Percentiles rank a stretch among this genome's conserved stretches.
Conservation (phyloP, 2,797 vertebrate species). For the Nannoperca obscura region DNA sequence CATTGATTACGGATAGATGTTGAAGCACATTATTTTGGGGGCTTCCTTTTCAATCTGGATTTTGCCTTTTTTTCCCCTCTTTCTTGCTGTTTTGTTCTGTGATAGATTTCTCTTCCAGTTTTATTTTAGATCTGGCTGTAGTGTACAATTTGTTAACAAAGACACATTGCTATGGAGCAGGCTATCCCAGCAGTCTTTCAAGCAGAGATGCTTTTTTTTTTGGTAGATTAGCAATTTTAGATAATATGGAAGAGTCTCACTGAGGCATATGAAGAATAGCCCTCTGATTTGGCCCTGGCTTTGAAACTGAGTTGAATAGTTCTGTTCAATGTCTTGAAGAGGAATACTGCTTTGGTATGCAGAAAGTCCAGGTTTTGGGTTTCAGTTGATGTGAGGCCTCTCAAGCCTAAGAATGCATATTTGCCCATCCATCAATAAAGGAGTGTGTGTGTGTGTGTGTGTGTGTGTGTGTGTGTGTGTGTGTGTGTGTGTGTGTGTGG, state of each 20-base stretch:
- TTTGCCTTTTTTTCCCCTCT: constrained; percentile 39
- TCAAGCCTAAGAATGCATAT: constrained; percentile 80
- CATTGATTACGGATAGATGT: constrained; percentile 80
- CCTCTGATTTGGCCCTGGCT: constrained; percentile 62
- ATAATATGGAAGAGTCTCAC: constrained; percentile 52
- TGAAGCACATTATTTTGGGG: constrained; percentile 65
- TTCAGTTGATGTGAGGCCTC: constrained; percentile 78
- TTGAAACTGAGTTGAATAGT: constrained; percentile 64
- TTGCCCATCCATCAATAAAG: constrained; percentile 80
- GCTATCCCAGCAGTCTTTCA: constrained; percentile 41
- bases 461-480: no score
- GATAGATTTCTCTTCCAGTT: constrained; percentile 51
- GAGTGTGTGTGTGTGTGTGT: constrained; percentile 75
- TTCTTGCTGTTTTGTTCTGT: constrained; percentile 60
- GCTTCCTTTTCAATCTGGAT: constrained; percentile 66
- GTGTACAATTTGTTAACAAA: constrained; percentile 60
- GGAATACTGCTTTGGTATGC: constrained; percentile 77
- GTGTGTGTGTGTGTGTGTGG: constrained; percentile 64
- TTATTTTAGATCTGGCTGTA: constrained; percentile 54
- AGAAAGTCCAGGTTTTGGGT: constrained; percentile 80
- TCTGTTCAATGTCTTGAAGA: constrained; percentile 72
- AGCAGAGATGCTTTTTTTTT: constrained; percentile 40
- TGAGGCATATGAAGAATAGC: constrained; percentile 62
- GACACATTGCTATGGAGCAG: constrained; percentile 43
- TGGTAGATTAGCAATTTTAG: constrained; percentile 64